phyloP scores from a whole-genome alignment of 2,797 vertebrate genomes.

The Setipinna tenuifilis region DNA sequence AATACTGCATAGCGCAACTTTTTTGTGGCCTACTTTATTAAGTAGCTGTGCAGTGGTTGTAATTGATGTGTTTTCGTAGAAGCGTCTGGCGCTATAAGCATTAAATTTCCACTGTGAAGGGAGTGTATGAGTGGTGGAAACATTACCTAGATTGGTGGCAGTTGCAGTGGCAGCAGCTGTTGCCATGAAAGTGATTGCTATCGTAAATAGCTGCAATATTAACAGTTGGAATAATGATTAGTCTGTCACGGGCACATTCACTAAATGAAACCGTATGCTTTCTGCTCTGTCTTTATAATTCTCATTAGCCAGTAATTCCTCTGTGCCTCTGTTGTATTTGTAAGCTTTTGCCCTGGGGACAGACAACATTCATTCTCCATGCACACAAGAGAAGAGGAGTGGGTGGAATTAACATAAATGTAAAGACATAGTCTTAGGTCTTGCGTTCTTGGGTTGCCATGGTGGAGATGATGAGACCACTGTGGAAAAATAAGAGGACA shows the following conservation, averaged over 20 bases:
- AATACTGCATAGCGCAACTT: slow-evolving; percentile 10
- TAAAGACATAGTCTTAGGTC: not conserved
- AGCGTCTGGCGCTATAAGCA: not conserved
- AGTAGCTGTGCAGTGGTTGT: slow-evolving; percentile 16
- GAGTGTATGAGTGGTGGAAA: slow-evolving; percentile 13
- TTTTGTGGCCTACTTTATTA: slow-evolving; percentile 17
- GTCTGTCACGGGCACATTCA: slow-evolving; percentile 3
- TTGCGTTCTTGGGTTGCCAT: not conserved
- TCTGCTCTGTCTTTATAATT: slow-evolving; percentile 9
- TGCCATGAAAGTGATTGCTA: slow-evolving; percentile 11
- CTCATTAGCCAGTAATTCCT: slow-evolving; percentile 15
- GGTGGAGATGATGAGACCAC: no score
- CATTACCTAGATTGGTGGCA: slow-evolving; percentile 19
- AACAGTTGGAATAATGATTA: slow-evolving; percentile 26
- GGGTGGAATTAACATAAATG: not conserved
- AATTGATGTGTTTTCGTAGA: slow-evolving; percentile 14
- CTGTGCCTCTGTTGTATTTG: not conserved
- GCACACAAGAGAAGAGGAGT: not conserved
- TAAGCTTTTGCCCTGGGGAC: not conserved
- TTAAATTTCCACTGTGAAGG: slow-evolving; percentile 6
- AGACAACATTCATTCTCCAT: not conserved
- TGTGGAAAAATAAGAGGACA: no score
- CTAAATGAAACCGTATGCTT: slow-evolving; percentile 7
- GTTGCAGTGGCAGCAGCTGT: slow-evolving; percentile 21
- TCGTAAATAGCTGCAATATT: slow-evolving; percentile 11